Percentiles rank a stretch among this genome's conserved stretches.
Conservation (phyloP, 1,140 invertebrate species). For the Metaphire vulgaris region DNA sequence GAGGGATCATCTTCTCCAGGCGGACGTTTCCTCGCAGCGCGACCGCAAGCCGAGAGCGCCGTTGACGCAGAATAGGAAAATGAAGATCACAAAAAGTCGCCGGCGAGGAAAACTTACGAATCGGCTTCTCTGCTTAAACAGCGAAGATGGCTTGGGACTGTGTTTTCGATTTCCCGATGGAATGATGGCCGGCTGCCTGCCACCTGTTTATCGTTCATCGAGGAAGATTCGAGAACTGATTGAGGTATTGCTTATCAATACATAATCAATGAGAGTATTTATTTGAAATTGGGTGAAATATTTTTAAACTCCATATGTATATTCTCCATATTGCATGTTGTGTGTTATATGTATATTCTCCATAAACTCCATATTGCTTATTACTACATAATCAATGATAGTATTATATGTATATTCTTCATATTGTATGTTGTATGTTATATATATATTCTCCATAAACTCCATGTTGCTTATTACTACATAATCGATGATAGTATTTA, state of each 20-base stretch:
- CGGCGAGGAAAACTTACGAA: background rate
- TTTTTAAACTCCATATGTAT: too few relatives aligned
- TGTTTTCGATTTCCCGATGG: background rate
- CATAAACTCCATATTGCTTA: too few relatives aligned
- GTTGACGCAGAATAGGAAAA: background rate
- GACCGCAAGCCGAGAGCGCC: background rate
- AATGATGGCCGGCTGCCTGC: constrained; percentile 42
- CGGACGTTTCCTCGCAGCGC: background rate
- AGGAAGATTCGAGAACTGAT: constrained; percentile 49
- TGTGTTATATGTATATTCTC: too few relatives aligned
- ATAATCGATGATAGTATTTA: too few relatives aligned
- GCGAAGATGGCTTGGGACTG: background rate
- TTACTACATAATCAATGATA: too few relatives aligned
- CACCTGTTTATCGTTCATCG: constrained; percentile 56
- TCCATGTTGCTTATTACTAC: too few relatives aligned
- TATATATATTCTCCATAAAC: too few relatives aligned
- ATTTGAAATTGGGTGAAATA: too few relatives aligned
- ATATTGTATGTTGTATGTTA: too few relatives aligned
- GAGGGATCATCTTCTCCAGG: background rate
- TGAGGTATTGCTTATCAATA: background rate
- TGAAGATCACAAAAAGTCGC: background rate
- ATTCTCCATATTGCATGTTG: too few relatives aligned
- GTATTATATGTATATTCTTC: too few relatives aligned
- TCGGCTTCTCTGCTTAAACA: background rate
- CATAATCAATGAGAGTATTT: too few relatives aligned